A percentile compares a stretch with the other conserved stretches of the same genome.
These are phyloP conservation scores for Cryptus armator DNA, from an alignment of 2,888 invertebrate species.

Conservation along the genomic window DNA sequence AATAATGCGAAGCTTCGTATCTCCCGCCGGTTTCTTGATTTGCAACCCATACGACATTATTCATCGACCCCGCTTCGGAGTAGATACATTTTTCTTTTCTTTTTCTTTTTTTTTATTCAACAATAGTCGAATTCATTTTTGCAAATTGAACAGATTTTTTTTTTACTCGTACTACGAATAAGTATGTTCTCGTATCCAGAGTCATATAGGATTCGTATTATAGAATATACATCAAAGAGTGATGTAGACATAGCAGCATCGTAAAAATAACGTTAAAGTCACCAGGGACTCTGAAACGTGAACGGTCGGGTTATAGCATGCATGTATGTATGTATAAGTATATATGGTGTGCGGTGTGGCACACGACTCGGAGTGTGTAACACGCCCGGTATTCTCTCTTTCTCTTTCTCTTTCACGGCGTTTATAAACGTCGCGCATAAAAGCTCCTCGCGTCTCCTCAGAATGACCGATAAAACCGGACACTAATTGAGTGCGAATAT, in stretches of 20 bases:
- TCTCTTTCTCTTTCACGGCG: constrained; percentile 58
- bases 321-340: constrained; percentile 25
- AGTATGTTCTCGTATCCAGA: constrained; percentile 41
- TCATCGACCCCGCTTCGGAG: constrained; percentile 63
- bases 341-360: constrained; percentile 54
- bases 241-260: constrained; percentile 68
- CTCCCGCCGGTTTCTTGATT: constrained; percentile 36
- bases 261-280: constrained; percentile 71
- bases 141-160: constrained; percentile 43
- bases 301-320: constrained; percentile 58
- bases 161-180: constrained; percentile 24
- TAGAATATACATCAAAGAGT: constrained; percentile 63
- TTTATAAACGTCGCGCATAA: constrained; percentile 76
- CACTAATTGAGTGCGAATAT: constrained; percentile 79
- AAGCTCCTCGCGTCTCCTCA: constrained; percentile 73
- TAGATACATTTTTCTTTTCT: constrained; percentile 40
- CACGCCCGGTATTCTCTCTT: constrained; percentile 61
- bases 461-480: constrained; percentile 75
- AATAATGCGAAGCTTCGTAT: constrained; percentile 57
- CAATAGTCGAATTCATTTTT: not conserved
- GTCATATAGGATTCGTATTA: constrained; percentile 55
- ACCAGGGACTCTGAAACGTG: constrained; percentile 61
- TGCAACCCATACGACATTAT: constrained; percentile 45
- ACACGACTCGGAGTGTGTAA: constrained; percentile 63
- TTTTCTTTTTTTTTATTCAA: constrained; percentile 28